Base-by-base conservation (phyloP, 2,113 vertebrate species). In the Esox niger region DNA sequence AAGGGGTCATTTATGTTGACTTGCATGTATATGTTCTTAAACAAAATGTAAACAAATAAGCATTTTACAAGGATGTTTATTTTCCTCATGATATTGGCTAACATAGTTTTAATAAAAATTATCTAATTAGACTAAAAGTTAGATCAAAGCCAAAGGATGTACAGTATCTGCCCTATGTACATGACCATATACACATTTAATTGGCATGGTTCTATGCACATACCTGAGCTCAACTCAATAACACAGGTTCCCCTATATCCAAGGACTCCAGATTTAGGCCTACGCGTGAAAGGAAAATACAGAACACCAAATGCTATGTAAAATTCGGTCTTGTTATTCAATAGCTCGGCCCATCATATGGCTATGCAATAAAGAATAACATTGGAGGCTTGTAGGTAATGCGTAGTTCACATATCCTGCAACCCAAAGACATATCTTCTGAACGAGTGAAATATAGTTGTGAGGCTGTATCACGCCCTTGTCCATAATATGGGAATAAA, bases 161-260 rank as follows among this genome's bases (percentile, higher is more conserved):
- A 88, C 77, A 77, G 31, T 69, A 61, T 72, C 83, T 72, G 78
- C 76, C 78, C 76, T 82, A 84, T 87, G 81, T 89, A 86, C 87
- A 90, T 68, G 74, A 84, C 78, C 80, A 87, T 84, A 88, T 84
- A 83, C 86, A 90, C 84, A 86, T 70, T 80, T 91, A 87, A 88
- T 90, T 89, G 86, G 88, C 88, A 91, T 87, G 77, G 79, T 88
- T 90, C 88, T 91, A 89, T 91, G 87, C 86, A 91, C 90, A 90
- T 91, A 92, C 91, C 91, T 93, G 91, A 93, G 91, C 89, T 86
- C 79, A 90, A 89, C 81, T 90, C 78, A 90, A 87, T 79, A 89
- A 91, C 69, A 82, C 78, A 85, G 84, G 79, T 79, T 88, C 75
- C 81, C 87, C 79, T 79, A 75, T 79, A n/a, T n/a, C 73, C 75